These are phyloP conservation scores for Porites lutea DNA, from an alignment of 64 coral and sea anemone genomes.

Conservation along the genomic window DNA sequence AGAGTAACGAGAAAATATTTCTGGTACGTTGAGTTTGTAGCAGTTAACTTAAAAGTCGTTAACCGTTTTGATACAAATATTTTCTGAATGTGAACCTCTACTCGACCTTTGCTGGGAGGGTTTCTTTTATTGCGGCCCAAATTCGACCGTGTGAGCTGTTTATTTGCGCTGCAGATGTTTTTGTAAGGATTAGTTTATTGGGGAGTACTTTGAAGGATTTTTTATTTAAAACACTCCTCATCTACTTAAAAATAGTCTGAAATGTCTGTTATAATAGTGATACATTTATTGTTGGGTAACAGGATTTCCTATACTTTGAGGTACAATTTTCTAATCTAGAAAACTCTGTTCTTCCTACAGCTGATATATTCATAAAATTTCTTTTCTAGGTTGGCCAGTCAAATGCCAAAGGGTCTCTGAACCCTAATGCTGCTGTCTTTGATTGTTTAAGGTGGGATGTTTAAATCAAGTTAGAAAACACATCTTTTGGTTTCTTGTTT, in stretches of 20 bases:
- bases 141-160: neutral
- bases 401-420: constrained; percentile 44
- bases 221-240: neutral
- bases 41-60: neutral
- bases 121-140: neutral
- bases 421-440: constrained; percentile 70
- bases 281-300: neutral
- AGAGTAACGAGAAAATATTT: neutral
- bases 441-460: constrained; percentile 57
- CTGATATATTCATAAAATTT: neutral
- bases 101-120: neutral
- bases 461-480: neutral
- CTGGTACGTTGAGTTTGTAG: neutral
- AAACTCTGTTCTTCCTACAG: neutral
- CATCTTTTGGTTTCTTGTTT: neutral
- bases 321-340: neutral
- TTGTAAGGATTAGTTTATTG: neutral
- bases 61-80: neutral
- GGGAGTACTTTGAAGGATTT: neutral
- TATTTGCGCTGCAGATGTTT: constrained; percentile 3
- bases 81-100: neutral
- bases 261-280: neutral
- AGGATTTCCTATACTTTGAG: neutral
- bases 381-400: constrained; percentile 42
- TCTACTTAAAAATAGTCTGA: neutral